Percentiles rank a stretch among this genome's conserved stretches.
These are phyloP conservation scores for Ferrisia virgata DNA, from an alignment of 2,888 invertebrate genomes.

Conservation along the genomic window DNA sequence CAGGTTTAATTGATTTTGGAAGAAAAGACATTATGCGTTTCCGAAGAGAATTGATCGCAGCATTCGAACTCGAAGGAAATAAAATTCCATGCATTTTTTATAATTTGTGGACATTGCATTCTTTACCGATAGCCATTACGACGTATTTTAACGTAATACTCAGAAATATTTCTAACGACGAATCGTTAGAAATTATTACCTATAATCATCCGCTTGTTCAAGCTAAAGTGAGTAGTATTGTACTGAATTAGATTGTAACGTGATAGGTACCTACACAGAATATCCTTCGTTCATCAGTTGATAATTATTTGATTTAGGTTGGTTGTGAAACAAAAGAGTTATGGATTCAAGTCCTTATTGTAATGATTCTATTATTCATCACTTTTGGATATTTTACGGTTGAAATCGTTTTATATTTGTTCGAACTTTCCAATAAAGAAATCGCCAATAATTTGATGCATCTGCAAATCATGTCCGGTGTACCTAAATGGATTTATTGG, in stretches of 20 bases:
- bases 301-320: background rate
- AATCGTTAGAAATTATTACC: background rate
- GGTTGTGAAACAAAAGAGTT: background rate
- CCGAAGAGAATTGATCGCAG: slow-evolving; percentile 49
- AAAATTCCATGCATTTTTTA: slow-evolving; percentile 54
- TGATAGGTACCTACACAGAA: too few relatives aligned
- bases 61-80: background rate
- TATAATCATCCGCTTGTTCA: background rate
- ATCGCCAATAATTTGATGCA: slow-evolving; percentile 62
- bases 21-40: slow-evolving; percentile 54
- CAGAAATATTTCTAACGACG: background rate
- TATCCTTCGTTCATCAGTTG: too few relatives aligned
- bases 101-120: slow-evolving; percentile 58
- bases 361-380: background rate
- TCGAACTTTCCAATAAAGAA: slow-evolving; percentile 64
- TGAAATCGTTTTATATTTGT: slow-evolving; percentile 57
- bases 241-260: too few relatives aligned
- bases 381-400: slow-evolving; percentile 50
- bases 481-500: slow-evolving; percentile 64
- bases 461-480: slow-evolving; percentile 66
- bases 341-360: background rate
- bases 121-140: slow-evolving; percentile 59
- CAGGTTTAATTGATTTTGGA: slow-evolving; percentile 55
- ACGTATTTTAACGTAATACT: slow-evolving; percentile 54
- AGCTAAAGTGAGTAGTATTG: background rate